These are phyloP conservation scores for Cyprinodon variegatus DNA, from an alignment of 2,113 vertebrate genomes.

Conservation along the genomic window DNA sequence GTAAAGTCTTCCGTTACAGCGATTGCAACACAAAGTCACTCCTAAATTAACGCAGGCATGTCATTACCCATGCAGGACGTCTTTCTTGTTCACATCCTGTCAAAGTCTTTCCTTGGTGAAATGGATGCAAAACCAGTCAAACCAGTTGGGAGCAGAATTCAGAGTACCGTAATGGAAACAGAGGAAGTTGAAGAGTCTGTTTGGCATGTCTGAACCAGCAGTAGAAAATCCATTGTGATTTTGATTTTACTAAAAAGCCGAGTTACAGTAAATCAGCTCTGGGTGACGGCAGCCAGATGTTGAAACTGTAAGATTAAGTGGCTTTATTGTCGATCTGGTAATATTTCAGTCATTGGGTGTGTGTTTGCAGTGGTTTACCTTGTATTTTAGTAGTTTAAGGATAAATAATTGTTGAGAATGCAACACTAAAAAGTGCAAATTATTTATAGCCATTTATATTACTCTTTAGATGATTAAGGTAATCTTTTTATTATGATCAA, in stretches of 20 bases:
- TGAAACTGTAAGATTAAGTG: conserved; percentile 6
- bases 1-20: conserved; percentile 10
- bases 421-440: not conserved
- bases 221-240: not conserved
- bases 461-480: not conserved
- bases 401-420: conserved; percentile 8
- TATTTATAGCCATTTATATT: not conserved
- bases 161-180: conserved; percentile 45
- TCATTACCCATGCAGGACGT: conserved; percentile 38
- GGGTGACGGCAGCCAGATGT: not conserved
- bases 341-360: conserved; percentile 13
- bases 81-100: conserved; percentile 32
- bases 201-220: not conserved
- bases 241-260: not conserved
- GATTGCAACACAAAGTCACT: conserved; percentile 40
- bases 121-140: conserved; percentile 70
- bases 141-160: conserved; percentile 64
- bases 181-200: not conserved
- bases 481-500: not conserved
- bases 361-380: not conserved
- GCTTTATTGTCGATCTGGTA: not conserved
- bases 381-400: not conserved
- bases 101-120: not conserved
- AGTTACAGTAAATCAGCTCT: not conserved
- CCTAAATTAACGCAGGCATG: conserved; percentile 24